A percentile compares a stretch with the other conserved stretches of the same genome.
These are phyloP conservation scores for Platichthys stellatus DNA, from an alignment of 2,113 vertebrate genomes.

Conservation along the genomic window DNA sequence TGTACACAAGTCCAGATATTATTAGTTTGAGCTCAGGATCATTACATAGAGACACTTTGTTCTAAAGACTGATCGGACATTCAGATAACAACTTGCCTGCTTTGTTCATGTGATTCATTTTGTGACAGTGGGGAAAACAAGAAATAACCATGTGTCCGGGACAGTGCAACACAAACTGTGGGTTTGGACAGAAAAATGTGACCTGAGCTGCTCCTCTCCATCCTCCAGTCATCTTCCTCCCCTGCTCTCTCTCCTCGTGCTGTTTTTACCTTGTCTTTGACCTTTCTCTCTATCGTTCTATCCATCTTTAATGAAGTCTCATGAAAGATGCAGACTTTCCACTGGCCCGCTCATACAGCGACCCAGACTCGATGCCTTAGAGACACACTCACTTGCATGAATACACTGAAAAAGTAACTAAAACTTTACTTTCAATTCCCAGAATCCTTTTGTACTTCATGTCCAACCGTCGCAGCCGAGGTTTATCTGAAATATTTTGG, in stretches of 20 bases:
- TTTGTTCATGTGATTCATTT: not conserved
- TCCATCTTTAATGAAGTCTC: constrained; percentile 81
- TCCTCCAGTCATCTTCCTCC: not conserved
- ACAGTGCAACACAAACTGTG: too few species aligned
- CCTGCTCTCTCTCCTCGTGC: not conserved
- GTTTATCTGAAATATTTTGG: too few species aligned
- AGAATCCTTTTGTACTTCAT: too few species aligned
- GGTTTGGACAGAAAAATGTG: too few species aligned
- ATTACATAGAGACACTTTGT: not conserved
- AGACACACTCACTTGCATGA: not conserved
- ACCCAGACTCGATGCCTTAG: constrained; percentile 13
- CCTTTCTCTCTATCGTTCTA: constrained; percentile 20
- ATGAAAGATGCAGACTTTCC: constrained; percentile 86
- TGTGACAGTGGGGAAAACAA: not conserved
- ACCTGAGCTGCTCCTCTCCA: constrained; percentile 3
- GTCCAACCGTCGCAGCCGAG: too few species aligned
- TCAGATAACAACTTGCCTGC: not conserved
- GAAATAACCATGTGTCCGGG: too few species aligned
- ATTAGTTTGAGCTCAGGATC: not conserved
- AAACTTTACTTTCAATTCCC: not conserved
- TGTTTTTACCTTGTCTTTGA: too few species aligned
- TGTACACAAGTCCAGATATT: not conserved
- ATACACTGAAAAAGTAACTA: not conserved
- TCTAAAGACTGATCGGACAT: not conserved
- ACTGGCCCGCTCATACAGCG: constrained; percentile 67